Evolutionary conservation across 2,113 vertebrate species (phyloP).

Genomic region (Sorex fumeus): DNA sequence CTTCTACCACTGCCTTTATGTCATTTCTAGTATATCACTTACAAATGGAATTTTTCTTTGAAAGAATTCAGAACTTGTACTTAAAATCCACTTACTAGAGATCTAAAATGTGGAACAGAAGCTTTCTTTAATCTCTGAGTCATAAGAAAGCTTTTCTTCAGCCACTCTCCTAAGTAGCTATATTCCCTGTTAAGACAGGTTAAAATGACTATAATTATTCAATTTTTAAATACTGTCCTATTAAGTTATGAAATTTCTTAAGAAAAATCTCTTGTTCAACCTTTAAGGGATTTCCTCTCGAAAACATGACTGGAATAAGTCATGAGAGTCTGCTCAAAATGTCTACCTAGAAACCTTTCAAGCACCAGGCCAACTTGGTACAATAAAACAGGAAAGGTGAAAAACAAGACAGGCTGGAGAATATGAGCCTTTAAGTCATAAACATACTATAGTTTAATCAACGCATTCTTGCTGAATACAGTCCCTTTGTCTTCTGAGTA

Average conservation of each 20-base stretch:
- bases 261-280: background rate
- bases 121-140: background rate
- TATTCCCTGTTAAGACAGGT: background rate
- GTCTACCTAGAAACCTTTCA: background rate
- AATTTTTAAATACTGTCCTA: background rate
- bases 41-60: background rate
- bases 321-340: background rate
- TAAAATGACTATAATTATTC: background rate
- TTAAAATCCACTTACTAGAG: background rate
- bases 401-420: background rate
- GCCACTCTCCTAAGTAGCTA: background rate
- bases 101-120: slow-evolving; percentile 8
- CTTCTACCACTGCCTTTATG: background rate
- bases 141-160: background rate
- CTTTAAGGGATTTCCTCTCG: background rate
- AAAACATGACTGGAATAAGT: background rate
- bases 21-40: background rate
- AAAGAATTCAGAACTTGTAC: background rate
- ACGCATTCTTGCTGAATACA: background rate
- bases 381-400: background rate
- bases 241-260: background rate
- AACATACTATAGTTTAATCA: background rate
- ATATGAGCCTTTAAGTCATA: background rate
- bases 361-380: background rate
- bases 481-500: background rate